phyloP scores from a whole-genome alignment of 2,797 vertebrate species.

The Centropyge bicolor region DNA sequence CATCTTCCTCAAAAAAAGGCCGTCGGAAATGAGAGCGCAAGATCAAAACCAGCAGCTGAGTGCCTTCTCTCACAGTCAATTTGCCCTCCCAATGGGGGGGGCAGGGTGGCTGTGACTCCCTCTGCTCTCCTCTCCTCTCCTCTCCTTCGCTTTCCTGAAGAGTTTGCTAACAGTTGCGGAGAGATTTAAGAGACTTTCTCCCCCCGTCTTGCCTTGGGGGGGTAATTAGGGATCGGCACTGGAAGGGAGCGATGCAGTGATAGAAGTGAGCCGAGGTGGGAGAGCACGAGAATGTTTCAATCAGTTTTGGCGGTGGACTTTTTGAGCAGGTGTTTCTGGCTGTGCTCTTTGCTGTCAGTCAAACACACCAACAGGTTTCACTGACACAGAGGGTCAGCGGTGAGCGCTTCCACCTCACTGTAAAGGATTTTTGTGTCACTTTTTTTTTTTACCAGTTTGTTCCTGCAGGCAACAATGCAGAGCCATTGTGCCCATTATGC shows the following conservation, averaged over 20 bases:
- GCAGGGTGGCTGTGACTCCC: slow-evolving; percentile 11
- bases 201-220: slow-evolving; percentile 59
- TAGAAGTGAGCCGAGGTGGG: slow-evolving; percentile 41
- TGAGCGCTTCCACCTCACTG: neutral
- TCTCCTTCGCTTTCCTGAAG: slow-evolving; percentile 28
- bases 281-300: slow-evolving; percentile 60
- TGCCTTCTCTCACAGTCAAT: slow-evolving; percentile 71
- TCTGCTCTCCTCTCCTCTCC: neutral
- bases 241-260: slow-evolving; percentile 53
- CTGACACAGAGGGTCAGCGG: neutral
- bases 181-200: slow-evolving; percentile 65
- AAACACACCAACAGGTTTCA: neutral
- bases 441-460: neutral
- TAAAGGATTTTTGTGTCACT: slow-evolving; percentile 1
- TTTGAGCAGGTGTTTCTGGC: slow-evolving; percentile 15
- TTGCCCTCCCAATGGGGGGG: slow-evolving; percentile 59
- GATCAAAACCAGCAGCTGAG: slow-evolving; percentile 73
- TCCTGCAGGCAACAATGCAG: neutral
- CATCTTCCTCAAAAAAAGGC: slow-evolving; percentile 48
- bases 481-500: neutral
- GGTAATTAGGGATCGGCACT: slow-evolving; percentile 67
- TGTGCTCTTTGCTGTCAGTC: neutral
- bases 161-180: slow-evolving; percentile 64
- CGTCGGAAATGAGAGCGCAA: slow-evolving; percentile 60
- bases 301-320: slow-evolving; percentile 17